These are phyloP conservation scores for Brevipalpus yothersi DNA, from an alignment of 1,140 invertebrate species.

Conservation along the genomic window DNA sequence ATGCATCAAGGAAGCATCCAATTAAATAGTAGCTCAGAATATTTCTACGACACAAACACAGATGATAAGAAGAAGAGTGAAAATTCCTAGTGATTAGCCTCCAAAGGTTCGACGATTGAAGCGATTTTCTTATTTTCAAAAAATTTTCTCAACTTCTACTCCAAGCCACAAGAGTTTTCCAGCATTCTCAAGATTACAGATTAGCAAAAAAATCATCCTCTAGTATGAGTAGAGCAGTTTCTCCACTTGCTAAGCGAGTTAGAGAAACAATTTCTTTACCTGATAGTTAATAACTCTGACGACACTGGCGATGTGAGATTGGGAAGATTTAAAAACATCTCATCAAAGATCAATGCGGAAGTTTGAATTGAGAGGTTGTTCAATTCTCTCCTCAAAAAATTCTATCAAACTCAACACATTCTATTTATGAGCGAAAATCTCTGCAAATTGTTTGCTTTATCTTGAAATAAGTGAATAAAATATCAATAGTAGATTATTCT, in stretches of 20 bases:
- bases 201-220: constrained; percentile 28
- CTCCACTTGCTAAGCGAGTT: constrained; percentile 31
- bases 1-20: no score
- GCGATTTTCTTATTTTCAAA: background rate
- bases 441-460: no score
- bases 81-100: no score
- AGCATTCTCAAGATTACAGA: constrained; percentile 22
- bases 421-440: background rate
- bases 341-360: constrained; percentile 1
- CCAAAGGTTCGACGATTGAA: no score
- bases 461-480: constrained; percentile 21
- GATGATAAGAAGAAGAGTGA: no score
- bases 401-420: background rate
- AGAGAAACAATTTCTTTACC: constrained; percentile 17
- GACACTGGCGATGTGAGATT: background rate
- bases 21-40: no score
- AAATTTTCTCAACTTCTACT: background rate
- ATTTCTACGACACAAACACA: no score
- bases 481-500: no score
- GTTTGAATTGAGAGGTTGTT: no score
- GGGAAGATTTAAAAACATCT: background rate
- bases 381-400: no score
- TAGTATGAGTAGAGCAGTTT: constrained; percentile 27
- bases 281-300: background rate
- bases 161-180: background rate